phyloP scores from a whole-genome alignment of 2,113 vertebrate species.

The Salminus brasiliensis region DNA sequence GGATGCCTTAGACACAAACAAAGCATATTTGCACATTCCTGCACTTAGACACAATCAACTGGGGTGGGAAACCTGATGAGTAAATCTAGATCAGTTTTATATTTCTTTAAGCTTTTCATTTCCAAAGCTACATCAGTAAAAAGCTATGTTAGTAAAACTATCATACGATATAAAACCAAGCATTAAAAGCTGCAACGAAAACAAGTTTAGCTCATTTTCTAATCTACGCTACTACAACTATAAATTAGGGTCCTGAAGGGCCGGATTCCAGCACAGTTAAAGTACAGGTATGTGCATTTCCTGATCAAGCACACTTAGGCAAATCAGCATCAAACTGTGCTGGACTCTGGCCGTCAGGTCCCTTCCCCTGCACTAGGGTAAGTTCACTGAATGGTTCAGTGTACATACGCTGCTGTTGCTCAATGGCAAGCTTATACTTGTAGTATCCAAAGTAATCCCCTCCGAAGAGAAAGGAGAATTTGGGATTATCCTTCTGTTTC shows the following conservation, averaged over 20 bases:
- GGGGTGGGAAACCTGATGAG: background rate
- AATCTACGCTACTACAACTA: background rate
- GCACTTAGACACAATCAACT: background rate
- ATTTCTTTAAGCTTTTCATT: background rate
- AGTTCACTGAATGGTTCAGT: background rate
- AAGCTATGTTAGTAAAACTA: background rate
- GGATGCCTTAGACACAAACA: conserved; percentile 69
- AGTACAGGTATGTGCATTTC: too few species aligned
- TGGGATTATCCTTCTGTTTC: conserved; percentile 97
- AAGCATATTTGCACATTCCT: conserved; percentile 14
- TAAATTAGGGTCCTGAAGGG: too few species aligned
- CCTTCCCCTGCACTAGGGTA: background rate
- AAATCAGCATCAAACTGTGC: too few species aligned
- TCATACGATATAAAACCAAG: background rate
- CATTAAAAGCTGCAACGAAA: background rate
- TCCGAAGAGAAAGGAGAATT: conserved; percentile 97
- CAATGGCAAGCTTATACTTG: conserved; percentile 93
- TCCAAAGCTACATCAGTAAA: background rate
- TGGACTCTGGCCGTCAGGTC: too few species aligned
- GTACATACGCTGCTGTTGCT: conserved; percentile 89
- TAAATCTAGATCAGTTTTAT: background rate
- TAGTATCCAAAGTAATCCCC: conserved; percentile 97
- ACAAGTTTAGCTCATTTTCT: background rate
- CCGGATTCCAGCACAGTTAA: too few species aligned
- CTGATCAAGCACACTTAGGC: too few species aligned